Conservation (phyloP, 2,113 vertebrate genomes). For the Hiodon tergisus region DNA sequence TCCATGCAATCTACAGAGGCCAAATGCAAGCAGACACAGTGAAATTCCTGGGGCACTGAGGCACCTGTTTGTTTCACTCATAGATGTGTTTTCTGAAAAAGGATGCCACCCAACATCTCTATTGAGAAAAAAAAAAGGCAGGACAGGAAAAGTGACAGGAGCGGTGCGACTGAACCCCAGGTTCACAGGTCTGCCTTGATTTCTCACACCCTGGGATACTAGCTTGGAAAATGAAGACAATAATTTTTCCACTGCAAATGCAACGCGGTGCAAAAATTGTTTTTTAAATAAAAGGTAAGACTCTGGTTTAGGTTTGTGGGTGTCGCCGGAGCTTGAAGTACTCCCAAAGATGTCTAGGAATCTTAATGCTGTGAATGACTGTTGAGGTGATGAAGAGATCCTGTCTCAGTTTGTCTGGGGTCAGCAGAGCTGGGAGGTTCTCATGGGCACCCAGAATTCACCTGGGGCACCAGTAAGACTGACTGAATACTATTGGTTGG, state of each 20-base stretch:
- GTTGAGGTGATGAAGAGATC: slow-evolving; percentile 1
- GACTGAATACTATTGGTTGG: not conserved
- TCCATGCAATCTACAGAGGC: no score
- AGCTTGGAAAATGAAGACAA: slow-evolving; percentile 61
- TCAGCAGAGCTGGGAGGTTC: slow-evolving; percentile 32
- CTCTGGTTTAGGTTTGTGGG: slow-evolving; percentile 38
- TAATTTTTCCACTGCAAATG: slow-evolving; percentile 67
- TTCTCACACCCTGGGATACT: slow-evolving; percentile 61
- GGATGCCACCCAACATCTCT: not conserved
- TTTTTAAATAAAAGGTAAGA: slow-evolving; percentile 32
- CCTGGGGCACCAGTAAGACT: not conserved
- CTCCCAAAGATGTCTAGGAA: slow-evolving; percentile 1
- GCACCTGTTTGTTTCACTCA: no score
- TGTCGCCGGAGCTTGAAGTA: slow-evolving; percentile 27
- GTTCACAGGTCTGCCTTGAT: slow-evolving; percentile 61
- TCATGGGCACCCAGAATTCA: not conserved
- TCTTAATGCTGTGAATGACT: slow-evolving; percentile 8
- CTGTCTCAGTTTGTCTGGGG: slow-evolving; percentile 27
- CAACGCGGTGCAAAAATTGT: slow-evolving; percentile 41
- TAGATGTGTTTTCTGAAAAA: no score
- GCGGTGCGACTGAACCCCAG: slow-evolving; percentile 50
- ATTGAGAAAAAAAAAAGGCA: not conserved
- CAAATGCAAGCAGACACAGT: no score
- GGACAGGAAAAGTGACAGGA: slow-evolving; percentile 3
- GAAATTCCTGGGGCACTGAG: no score